Evolutionary conservation across 2,113 vertebrate genomes (phyloP).

Genomic region (Cyphomyrus discorhynchus): DNA sequence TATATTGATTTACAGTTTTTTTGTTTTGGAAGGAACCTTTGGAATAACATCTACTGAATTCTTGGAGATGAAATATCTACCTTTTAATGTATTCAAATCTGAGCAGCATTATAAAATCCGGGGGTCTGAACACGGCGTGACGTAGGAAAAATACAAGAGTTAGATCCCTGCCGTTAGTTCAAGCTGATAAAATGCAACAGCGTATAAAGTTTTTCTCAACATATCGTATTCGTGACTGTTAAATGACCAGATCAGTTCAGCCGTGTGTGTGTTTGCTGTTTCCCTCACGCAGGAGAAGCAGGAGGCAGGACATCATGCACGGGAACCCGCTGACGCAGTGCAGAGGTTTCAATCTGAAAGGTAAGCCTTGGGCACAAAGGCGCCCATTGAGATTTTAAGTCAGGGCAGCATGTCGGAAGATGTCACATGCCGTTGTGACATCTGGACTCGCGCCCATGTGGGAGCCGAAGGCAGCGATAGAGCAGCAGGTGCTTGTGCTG

Average conservation of each 20-base stretch:
- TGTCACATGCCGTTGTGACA: not conserved
- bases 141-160: not conserved
- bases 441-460: not conserved
- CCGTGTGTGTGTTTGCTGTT: not conserved
- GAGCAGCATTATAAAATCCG: not conserved
- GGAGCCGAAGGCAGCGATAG: not conserved
- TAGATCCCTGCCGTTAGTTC: not conserved
- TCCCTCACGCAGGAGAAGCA: constrained; percentile 72
- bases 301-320: constrained; percentile 90
- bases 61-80: constrained; percentile 8
- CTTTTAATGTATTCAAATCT: not conserved
- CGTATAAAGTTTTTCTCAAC: not conserved
- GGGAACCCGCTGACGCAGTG: constrained; percentile 95
- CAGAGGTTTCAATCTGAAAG: constrained; percentile 95
- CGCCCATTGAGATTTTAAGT: not conserved
- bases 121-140: not conserved
- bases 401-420: not conserved
- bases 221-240: not conserved
- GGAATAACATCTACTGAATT: not conserved
- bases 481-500: not conserved
- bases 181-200: not conserved
- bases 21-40: not conserved
- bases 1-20: constrained; percentile 4
- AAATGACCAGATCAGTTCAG: not conserved
- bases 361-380: constrained; percentile 51